Conservation (phyloP, 2,797 vertebrate genomes). For the Spondyliosoma cantharus region DNA sequence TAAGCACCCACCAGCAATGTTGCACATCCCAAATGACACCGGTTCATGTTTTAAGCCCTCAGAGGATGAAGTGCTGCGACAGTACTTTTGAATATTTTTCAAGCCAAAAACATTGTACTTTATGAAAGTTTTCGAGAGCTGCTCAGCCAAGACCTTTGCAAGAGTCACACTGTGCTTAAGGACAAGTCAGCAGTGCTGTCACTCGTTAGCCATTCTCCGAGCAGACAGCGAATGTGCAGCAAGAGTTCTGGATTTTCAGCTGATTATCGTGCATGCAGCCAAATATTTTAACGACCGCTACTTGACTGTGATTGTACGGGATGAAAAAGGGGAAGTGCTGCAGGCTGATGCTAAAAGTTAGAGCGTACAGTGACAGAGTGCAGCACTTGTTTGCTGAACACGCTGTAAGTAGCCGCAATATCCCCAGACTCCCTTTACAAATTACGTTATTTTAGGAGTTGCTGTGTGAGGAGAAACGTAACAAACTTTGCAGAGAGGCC, state of each 20-base stretch:
- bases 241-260: neutral
- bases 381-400: too few relatives aligned
- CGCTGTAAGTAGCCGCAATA: too few relatives aligned
- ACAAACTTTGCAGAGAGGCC: too few relatives aligned
- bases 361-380: too few relatives aligned
- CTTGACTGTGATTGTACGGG: neutral
- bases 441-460: too few relatives aligned
- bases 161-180: constrained; percentile 35
- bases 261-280: neutral
- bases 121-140: constrained; percentile 10
- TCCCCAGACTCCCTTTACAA: too few relatives aligned
- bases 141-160: constrained; percentile 30
- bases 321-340: neutral
- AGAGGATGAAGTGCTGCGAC: constrained; percentile 24
- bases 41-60: constrained; percentile 26
- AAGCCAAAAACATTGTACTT: constrained; percentile 8
- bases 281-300: neutral
- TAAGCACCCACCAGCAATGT: constrained; percentile 35
- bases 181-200: constrained; percentile 11
- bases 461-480: too few relatives aligned
- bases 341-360: neutral
- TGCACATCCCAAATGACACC: constrained; percentile 24
- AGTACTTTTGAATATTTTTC: neutral
- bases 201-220: neutral
- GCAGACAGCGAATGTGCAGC: neutral